Percentiles rank a stretch among this genome's conserved stretches.
phyloP scores from a whole-genome alignment of 2,113 vertebrate genomes.

The Arvicanthis niloticus region DNA sequence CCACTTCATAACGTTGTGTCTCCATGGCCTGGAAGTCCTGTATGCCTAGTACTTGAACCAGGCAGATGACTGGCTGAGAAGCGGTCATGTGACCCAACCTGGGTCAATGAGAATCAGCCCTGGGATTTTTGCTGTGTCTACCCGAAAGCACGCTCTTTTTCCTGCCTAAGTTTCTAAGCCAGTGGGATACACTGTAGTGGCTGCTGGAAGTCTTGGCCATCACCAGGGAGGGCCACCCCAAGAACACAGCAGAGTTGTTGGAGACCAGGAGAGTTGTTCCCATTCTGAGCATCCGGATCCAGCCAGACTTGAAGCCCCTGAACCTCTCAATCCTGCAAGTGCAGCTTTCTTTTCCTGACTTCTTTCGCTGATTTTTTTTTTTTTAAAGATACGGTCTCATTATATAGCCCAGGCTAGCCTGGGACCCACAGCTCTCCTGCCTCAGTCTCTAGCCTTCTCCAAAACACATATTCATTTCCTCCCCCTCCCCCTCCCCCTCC shows the following conservation, averaged over 20 bases:
- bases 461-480: neutral
- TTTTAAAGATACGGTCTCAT: neutral
- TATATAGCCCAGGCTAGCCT: neutral
- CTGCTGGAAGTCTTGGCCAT: neutral
- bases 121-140: neutral
- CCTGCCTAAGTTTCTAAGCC: neutral
- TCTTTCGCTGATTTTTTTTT: neutral
- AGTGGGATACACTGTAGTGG: too few relatives aligned
- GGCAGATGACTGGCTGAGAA: neutral
- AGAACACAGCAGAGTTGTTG: neutral
- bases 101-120: neutral
- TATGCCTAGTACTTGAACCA: neutral
- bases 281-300: neutral
- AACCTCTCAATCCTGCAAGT: neutral
- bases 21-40: neutral
- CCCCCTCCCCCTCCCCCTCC: rapidly evolving
- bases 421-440: neutral
- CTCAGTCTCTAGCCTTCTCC: neutral
- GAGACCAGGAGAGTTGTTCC: neutral
- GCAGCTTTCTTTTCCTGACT: neutral
- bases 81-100: neutral
- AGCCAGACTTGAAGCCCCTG: neutral
- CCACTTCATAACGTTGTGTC: neutral
- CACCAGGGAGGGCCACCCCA: neutral
- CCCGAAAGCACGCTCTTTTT: neutral